phyloP scores from a whole-genome alignment of 2,888 invertebrate species.

The Melinaea menophilus region DNA sequence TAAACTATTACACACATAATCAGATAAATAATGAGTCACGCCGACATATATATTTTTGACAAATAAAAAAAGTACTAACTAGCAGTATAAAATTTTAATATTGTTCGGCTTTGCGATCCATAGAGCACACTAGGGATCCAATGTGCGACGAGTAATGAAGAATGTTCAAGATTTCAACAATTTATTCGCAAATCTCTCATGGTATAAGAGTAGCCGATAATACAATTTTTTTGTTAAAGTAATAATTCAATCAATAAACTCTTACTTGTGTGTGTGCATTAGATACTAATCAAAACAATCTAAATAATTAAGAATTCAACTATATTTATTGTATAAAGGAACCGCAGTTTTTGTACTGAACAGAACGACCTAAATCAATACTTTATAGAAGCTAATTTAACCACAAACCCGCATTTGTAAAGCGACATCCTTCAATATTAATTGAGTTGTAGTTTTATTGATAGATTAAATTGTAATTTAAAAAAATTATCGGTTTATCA shows the following conservation, averaged over 20 bases:
- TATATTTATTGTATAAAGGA: neutral
- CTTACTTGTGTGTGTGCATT: too few relatives aligned
- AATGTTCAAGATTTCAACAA: neutral
- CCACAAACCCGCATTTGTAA: neutral
- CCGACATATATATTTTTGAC: too few relatives aligned
- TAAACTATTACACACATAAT: too few relatives aligned
- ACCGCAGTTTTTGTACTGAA: neutral
- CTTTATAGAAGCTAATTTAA: neutral
- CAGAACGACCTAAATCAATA: neutral
- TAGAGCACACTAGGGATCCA: neutral
- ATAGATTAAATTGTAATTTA: too few relatives aligned
- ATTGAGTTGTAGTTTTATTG: too few relatives aligned
- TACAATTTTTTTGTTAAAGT: neutral
- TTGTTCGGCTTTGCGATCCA: neutral
- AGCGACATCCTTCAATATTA: too few relatives aligned
- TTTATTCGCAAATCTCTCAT: neutral
- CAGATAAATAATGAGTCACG: too few relatives aligned
- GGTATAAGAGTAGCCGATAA: neutral
- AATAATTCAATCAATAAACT: neutral
- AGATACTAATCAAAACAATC: neutral
- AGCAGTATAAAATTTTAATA: neutral
- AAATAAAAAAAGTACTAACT: neutral
- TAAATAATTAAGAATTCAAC: neutral
- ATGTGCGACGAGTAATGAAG: constrained; percentile 3
- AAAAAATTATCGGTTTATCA: too few relatives aligned